Conservation (phyloP, 1,140 invertebrate species). For the Dryas iulia region DNA sequence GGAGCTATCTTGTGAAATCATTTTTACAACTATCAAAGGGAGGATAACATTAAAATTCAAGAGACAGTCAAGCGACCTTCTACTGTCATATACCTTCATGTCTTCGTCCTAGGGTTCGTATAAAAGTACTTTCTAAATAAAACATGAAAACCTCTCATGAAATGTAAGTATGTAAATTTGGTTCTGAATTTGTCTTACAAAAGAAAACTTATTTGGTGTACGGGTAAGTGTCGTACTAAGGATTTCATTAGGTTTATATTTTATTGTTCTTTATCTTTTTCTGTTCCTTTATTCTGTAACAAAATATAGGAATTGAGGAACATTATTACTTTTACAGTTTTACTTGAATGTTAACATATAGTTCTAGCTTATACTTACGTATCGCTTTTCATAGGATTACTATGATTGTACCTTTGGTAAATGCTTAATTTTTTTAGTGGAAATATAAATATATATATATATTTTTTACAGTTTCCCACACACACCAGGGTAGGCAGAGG, state of each 20-base stretch:
- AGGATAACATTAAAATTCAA: slow-evolving; percentile 70
- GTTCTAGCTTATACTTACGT: neutral
- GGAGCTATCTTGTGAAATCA: slow-evolving; percentile 55
- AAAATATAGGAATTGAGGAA: neutral
- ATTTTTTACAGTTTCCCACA: no score
- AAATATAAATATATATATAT: no score
- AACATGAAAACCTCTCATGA: slow-evolving; percentile 53
- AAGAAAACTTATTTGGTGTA: slow-evolving; percentile 6
- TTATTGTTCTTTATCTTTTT: neutral
- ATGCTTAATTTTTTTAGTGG: no score
- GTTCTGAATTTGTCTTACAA: slow-evolving; percentile 10
- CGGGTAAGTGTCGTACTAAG: neutral
- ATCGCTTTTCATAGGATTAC: no score
- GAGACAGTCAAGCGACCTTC: slow-evolving; percentile 61
- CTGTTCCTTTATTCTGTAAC: neutral
- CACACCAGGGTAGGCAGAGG: no score
- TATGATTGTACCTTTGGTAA: no score
- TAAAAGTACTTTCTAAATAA: slow-evolving; percentile 56
- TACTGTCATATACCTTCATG: slow-evolving; percentile 40
- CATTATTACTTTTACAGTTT: neutral
- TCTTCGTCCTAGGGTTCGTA: slow-evolving; percentile 35
- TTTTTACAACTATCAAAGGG: slow-evolving; percentile 73
- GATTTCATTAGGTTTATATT: neutral
- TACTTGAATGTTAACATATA: neutral
- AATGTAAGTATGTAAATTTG: slow-evolving; percentile 24